Conservation (phyloP, 2,113 vertebrate species). For the Syngnathus typhle region DNA sequence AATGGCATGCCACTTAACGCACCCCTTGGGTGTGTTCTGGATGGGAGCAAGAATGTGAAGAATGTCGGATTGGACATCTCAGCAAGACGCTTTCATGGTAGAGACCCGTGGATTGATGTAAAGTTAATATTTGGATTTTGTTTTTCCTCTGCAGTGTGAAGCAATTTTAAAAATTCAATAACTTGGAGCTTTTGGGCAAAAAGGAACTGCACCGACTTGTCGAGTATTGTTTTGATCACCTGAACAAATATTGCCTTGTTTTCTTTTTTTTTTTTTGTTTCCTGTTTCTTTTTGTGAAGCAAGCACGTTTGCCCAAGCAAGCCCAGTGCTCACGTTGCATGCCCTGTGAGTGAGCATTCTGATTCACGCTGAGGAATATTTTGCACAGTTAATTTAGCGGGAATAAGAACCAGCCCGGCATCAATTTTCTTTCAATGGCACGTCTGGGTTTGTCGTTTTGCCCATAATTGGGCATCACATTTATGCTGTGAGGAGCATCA, state of each 20-base stretch:
- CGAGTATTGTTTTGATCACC: slow-evolving; percentile 4
- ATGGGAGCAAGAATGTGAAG: slow-evolving; percentile 52
- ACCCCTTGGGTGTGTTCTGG: slow-evolving; percentile 51
- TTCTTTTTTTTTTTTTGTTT: slow-evolving; percentile 8
- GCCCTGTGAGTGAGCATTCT: slow-evolving; percentile 35
- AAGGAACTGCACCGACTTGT: background rate
- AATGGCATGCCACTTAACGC: slow-evolving; percentile 38
- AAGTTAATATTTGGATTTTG: background rate
- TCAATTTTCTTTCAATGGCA: slow-evolving; percentile 24
- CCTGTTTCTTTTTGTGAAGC: slow-evolving; percentile 12
- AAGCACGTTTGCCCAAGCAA: slow-evolving; percentile 19
- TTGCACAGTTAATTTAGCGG: slow-evolving; percentile 45
- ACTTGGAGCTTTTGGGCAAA: no score
- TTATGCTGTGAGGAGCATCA: slow-evolving; percentile 13
- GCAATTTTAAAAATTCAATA: background rate
- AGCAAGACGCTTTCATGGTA: slow-evolving; percentile 40
- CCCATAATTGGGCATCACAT: slow-evolving; percentile 4
- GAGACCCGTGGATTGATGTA: background rate
- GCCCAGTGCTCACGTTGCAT: slow-evolving; percentile 37
- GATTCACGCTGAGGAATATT: slow-evolving; percentile 17
- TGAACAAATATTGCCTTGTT: slow-evolving; percentile 11
- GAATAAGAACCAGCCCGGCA: slow-evolving; percentile 29
- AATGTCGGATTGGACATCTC: slow-evolving; percentile 54
- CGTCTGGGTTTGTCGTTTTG: slow-evolving; percentile 36
- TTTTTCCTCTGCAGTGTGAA: background rate